Conservation (phyloP, 2,888 invertebrate species). For the Epinotia brunnichana region DNA sequence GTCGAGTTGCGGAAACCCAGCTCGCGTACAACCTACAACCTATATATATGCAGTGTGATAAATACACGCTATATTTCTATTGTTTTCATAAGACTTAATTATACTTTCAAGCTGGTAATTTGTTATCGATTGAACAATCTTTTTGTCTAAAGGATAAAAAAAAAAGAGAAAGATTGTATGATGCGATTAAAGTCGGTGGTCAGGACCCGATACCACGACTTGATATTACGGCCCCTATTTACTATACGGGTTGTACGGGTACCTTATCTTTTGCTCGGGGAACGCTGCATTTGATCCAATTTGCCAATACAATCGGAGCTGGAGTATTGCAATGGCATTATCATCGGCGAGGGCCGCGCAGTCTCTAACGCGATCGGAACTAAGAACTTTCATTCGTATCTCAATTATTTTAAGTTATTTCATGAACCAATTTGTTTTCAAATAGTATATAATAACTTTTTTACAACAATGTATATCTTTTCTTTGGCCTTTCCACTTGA, state of each 20-base stretch:
- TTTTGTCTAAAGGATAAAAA: slow-evolving; percentile 58
- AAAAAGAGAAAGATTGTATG: slow-evolving; percentile 60
- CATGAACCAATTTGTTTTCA: slow-evolving; percentile 2
- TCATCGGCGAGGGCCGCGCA: slow-evolving; percentile 68
- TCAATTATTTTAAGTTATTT: slow-evolving; percentile 49
- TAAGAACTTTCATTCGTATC: slow-evolving; percentile 68
- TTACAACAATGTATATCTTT: no score
- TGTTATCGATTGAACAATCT: slow-evolving; percentile 48
- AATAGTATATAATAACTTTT: neutral
- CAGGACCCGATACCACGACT: slow-evolving; percentile 66
- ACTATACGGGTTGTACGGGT: slow-evolving; percentile 40
- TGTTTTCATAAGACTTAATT: no score
- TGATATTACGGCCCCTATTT: slow-evolving; percentile 73
- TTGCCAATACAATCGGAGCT: slow-evolving; percentile 83
- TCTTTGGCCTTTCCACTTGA: neutral
- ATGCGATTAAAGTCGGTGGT: slow-evolving; percentile 58
- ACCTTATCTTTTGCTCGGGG: slow-evolving; percentile 80
- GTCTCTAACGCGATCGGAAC: slow-evolving; percentile 74
- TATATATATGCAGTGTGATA: no score
- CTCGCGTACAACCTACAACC: no score
- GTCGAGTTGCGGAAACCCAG: no score
- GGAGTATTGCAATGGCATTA: slow-evolving; percentile 82
- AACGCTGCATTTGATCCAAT: slow-evolving; percentile 84
- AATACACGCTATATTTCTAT: no score
- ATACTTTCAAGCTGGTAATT: no score